phyloP scores from a whole-genome alignment of 2,113 vertebrate species.

The Phaetusa simplex region DNA sequence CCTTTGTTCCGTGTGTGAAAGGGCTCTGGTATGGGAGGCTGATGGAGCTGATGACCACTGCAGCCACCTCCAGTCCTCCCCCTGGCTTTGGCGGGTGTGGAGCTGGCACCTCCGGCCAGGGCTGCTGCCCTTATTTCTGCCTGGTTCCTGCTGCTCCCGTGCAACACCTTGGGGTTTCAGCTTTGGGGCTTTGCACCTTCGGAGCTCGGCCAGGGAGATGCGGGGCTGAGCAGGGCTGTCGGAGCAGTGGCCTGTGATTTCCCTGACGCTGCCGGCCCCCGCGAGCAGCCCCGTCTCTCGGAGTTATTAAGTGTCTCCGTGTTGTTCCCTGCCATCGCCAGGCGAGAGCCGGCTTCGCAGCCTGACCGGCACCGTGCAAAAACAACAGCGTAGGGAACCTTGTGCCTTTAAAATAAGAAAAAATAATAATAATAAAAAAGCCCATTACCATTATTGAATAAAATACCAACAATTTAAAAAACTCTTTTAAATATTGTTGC shows the following conservation, averaged over 20 bases:
- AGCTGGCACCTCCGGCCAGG: not conserved
- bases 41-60: not conserved
- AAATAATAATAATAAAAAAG: not conserved
- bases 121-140: not conserved
- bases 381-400: not conserved
- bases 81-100: fast-evolving
- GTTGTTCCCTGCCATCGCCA: slow-evolving; percentile 27
- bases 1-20: not conserved
- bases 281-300: not conserved
- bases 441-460: slow-evolving; percentile 72
- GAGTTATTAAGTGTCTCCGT: not conserved
- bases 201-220: not conserved
- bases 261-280: not conserved
- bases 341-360: not conserved
- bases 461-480: slow-evolving; percentile 65
- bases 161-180: not conserved
- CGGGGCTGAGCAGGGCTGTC: not conserved
- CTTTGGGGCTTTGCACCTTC: not conserved
- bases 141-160: not conserved
- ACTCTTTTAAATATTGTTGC: slow-evolving; percentile 75
- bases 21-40: not conserved
- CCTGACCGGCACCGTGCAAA: not conserved
- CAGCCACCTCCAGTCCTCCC: not conserved
- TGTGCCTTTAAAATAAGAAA: slow-evolving; percentile 56
- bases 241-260: not conserved